Base-by-base conservation (phyloP, 2,113 vertebrate genomes). In the Spea multiplicata region DNA sequence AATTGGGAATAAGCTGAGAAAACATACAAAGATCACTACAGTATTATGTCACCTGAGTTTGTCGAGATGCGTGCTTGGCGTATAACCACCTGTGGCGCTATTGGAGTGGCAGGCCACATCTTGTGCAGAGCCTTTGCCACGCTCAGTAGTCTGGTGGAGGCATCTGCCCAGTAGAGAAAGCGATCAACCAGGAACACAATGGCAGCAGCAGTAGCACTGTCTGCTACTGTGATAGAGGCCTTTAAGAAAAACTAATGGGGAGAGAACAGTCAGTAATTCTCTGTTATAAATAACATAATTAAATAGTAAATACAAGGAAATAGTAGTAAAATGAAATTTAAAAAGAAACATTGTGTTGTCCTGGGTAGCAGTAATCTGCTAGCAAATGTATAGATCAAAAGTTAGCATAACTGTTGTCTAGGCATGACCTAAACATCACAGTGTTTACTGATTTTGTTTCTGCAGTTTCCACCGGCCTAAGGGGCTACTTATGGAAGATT, bases 41-140 rank as follows among this genome's bases (percentile, higher is more conserved):
- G 64, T 13, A 70, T 76, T 76, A 81, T 48, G 72, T 80, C 86
- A 99, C 96, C 97, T 82, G 93, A 74, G 84, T 91, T 97, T 66
- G 92, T 83, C 0, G 93, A 94, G 12, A 99, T 83, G 5, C 95
- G 93, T 68, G 97, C 97, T 79, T 94, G 96, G 71, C 96, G 91
- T 81, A 98, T 93, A 75, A 99, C 90, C 88, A 99, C 77, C 90
- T 98, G 97, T 0, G 96, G 96, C 5, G 96, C 91, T 13, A 97
- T 85, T 0, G 96, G 94, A 0, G 86, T 84, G 0, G 76, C 5
- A 0, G 92, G 94, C 76, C 91, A 86, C 76, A 84, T 82, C 61
- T 73, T 80, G 88, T 98, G 95, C 72, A 99, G 89, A 17, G 87
- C 87, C 81, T 93, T 92, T 86, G 91, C 89, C 0, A 97, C 88